These are phyloP conservation scores for Leucopsar rothschildi DNA, from an alignment of 2,113 vertebrate species.

Conservation along the genomic window DNA sequence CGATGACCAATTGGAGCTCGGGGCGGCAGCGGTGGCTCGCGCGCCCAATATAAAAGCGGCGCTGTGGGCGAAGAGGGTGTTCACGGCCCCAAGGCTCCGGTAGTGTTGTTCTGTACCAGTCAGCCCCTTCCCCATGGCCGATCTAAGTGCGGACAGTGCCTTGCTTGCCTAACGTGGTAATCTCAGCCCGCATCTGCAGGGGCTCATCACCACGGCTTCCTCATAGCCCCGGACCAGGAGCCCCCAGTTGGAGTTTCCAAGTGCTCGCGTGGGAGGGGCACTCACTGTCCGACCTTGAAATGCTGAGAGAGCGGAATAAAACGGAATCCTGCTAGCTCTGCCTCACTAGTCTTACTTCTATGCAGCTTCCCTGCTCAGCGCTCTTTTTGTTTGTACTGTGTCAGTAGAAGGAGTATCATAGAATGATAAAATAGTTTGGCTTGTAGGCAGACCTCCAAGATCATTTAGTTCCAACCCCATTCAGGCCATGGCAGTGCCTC, in stretches of 20 bases:
- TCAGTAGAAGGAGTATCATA: no score
- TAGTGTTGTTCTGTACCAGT: rapidly evolving
- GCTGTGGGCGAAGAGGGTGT: rapidly evolving
- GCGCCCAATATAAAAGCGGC: rapidly evolving
- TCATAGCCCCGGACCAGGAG: rapidly evolving
- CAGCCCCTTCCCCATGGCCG: rapidly evolving
- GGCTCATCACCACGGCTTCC: rapidly evolving
- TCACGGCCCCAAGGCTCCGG: rapidly evolving
- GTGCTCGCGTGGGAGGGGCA: rapidly evolving
- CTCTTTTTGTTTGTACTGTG: rapidly evolving
- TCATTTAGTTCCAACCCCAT: rapidly evolving
- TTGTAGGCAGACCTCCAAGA: no score
- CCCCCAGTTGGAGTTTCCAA: rapidly evolving
- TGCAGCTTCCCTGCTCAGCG: rapidly evolving
- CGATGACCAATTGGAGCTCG: not conserved
- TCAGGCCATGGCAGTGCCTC: rapidly evolving
- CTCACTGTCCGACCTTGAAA: rapidly evolving
- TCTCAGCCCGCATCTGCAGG: rapidly evolving
- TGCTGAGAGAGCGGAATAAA: rapidly evolving
- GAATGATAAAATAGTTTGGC: not conserved
- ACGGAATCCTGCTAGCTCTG: no score
- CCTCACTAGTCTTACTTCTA: rapidly evolving
- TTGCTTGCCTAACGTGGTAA: rapidly evolving
- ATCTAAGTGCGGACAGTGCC: rapidly evolving
- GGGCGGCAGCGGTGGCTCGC: not conserved